Conservation (phyloP, 2,113 vertebrate genomes). For the Otolemur garnettii region DNA sequence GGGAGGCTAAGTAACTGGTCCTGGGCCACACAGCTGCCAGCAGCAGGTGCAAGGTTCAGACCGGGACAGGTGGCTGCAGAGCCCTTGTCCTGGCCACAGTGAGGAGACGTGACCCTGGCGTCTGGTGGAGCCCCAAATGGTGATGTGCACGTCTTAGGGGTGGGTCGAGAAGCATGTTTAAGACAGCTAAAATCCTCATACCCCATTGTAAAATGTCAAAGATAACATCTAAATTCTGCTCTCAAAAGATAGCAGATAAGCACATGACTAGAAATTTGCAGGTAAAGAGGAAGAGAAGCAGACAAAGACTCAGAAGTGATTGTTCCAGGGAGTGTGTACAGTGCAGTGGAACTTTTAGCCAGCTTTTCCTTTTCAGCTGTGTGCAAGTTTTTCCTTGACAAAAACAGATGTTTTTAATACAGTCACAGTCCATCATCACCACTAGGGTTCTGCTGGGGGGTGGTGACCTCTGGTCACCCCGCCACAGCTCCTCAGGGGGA, state of each 20-base stretch:
- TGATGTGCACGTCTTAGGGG: accelerated
- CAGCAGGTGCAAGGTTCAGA: too few species aligned
- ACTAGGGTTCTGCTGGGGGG: background rate
- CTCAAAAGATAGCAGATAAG: background rate
- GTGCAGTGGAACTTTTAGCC: background rate
- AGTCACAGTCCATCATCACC: background rate
- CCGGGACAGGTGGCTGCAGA: too few species aligned
- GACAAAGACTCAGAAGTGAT: accelerated
- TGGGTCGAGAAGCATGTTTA: background rate
- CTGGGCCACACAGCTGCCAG: background rate
- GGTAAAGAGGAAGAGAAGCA: too few species aligned
- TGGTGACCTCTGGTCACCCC: background rate
- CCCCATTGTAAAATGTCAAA: accelerated
- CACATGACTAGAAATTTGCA: accelerated
- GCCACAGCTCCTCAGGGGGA: background rate
- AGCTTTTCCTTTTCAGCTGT: background rate
- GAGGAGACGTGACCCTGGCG: background rate
- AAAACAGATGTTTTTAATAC: background rate
- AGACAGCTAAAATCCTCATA: background rate
- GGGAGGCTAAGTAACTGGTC: background rate
- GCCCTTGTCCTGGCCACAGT: background rate
- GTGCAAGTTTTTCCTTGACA: background rate
- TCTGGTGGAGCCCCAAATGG: background rate
- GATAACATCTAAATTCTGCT: too few species aligned
- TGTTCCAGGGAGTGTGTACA: accelerated